Base-by-base conservation (phyloP, 1,140 invertebrate genomes). In the Metaphire vulgaris region DNA sequence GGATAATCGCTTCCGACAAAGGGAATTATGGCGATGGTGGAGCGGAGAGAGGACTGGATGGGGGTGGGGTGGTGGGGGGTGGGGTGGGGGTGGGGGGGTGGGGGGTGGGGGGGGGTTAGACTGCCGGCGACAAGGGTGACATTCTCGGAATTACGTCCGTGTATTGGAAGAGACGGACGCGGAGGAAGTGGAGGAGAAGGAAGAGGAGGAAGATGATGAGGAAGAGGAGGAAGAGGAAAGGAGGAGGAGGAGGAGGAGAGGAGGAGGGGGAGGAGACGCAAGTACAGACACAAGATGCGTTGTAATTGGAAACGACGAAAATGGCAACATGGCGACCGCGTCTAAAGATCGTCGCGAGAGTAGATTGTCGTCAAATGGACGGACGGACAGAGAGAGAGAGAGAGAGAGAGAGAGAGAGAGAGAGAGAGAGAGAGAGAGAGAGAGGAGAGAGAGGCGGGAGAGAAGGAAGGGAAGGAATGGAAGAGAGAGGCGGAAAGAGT, bases 331-430 rank as follows among this genome's bases (percentile, higher is more conserved):
- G n/a, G n/a, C n/a, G n/a, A n/a, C n/a, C n/a, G n/a, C n/a, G n/a
- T n/a, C n/a, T n/a, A n/a, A n/a, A n/a, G n/a, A n/a, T n/a, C n/a
- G n/a, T n/a, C n/a, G n/a, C n/a, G n/a, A n/a, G n/a, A n/a, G n/a
- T n/a, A n/a, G n/a, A n/a, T n/a, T n/a, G n/a, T n/a, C n/a, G n/a
- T n/a, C n/a, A n/a, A n/a, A n/a, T n/a, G n/a, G n/a, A n/a, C n/a
- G n/a, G 41, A 56, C 6, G 21, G 41, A 56, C 41, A 56, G 6
- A 56, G 41, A 56, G 41, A 56, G 6, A n/a, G 41, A 56, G 41
- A 56, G 41, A 56, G 41, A 56, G 41, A 56, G 41, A 56, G 41
- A 56, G 41, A 56, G 41, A 56, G 41, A 56, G 41, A 56, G 41
- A 56, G 41, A 56, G 41, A 56, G 41, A 56, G 41, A 56, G 41